Evolutionary conservation across 2,113 vertebrate genomes (phyloP), one percentile per base, ranked within the genome.

Genomic region (Cyphomyrus discorhynchus): DNA sequence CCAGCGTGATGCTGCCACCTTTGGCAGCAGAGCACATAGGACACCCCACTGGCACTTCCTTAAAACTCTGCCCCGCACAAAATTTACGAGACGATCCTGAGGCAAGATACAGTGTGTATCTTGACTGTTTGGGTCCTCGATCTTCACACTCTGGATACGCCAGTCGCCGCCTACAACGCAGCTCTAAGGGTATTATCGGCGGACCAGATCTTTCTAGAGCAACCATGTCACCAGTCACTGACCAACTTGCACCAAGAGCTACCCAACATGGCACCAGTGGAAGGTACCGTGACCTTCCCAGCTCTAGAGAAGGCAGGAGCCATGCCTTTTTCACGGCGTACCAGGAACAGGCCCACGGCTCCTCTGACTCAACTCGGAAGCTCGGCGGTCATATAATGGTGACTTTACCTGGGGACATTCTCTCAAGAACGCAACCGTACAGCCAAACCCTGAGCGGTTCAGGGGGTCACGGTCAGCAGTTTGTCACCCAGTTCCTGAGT

Each of bases 41-140:
- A 92, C 94, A 93, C 94, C 94, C 95, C 92, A 94, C 93, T 94
- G 93, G 95, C 92, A 94, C 83, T 91, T 92, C 91, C 93, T 94
- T 95, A 96, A 97, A 96, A 95, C 95, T 96, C 95, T 96, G 96
- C 93, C 92, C 95, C 91, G 93, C 93, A 91, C 92, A 91, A 94
- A 90, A 92, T 95, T 94, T 96, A 93, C 92, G 94, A 94, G 96
- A 96, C 93, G 95, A 95, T 85, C 92, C 93, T 91, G 94, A 94
- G 92, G 92, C 94, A 85, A 93, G 90, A 93, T 93, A 93, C 94
- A 95, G 90, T 92, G 92, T 95, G 92, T 96, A 95, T 95, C 94
- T 93, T 94, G 94, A 95, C 95, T 95, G 95, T 87, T 94, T 95
- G 93, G 93, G 95, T 92, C 93, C 94, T n/a, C 31, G n/a, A 93